Percentiles rank a stretch among this genome's conserved stretches.
phyloP scores from a whole-genome alignment of 2,888 invertebrate species.

The Lycocerus yunnanus region DNA sequence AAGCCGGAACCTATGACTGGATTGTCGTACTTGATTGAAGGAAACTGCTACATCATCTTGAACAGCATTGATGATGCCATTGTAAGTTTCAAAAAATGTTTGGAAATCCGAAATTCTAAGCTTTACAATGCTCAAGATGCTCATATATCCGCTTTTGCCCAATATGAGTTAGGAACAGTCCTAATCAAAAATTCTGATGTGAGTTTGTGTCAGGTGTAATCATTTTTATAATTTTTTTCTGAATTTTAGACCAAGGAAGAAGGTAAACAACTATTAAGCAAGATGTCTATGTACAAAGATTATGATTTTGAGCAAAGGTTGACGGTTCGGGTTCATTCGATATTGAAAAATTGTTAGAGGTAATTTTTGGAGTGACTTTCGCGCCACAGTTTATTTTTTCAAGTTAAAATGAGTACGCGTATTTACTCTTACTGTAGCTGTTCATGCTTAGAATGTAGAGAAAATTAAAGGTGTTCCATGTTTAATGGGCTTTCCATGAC shows the following conservation, averaged over 20 bases:
- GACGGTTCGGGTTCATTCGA: conserved; percentile 64
- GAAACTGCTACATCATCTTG: conserved; percentile 57
- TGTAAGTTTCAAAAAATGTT: conserved; percentile 51
- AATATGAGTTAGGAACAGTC: conserved; percentile 66
- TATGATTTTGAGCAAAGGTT: conserved; percentile 72
- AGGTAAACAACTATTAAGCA: conserved; percentile 58
- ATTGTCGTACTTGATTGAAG: conserved; percentile 59
- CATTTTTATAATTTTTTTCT: conserved; percentile 1
- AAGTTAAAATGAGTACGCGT: not conserved
- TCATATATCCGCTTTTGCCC: conserved; percentile 68
- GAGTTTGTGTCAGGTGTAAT: conserved; percentile 18
- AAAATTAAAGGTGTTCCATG: not conserved
- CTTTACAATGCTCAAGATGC: conserved; percentile 51
- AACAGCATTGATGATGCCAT: conserved; percentile 52
- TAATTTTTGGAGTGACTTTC: not conserved
- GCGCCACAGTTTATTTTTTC: not conserved
- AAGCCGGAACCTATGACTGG: conserved; percentile 62
- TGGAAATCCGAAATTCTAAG: conserved; percentile 44
- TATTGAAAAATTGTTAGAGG: conserved; percentile 44
- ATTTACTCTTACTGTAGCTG: not conserved
- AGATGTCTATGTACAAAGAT: conserved; percentile 62
- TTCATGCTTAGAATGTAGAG: not conserved
- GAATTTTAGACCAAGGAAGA: conserved; percentile 59
- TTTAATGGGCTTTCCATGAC: not conserved
- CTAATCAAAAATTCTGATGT: conserved; percentile 55